Evolutionary conservation across 1,140 invertebrate species (phyloP).

Genomic region (Aradophagus sp.): DNA sequence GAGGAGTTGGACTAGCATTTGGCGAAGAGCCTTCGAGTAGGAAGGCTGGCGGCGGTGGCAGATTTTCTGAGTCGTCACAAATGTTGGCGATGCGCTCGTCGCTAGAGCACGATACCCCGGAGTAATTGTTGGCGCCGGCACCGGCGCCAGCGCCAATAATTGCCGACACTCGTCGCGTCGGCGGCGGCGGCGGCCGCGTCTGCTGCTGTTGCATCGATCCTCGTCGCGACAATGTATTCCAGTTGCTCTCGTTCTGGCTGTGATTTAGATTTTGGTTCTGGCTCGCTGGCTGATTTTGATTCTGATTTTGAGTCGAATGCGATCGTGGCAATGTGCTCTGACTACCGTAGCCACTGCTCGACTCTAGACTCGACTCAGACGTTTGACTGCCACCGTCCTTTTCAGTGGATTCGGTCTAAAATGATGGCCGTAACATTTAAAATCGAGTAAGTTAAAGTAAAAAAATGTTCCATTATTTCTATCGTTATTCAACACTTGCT

Average conservation of each 20-base stretch:
- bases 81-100: slow-evolving; percentile 58
- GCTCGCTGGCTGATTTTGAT: no score
- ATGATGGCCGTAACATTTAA: no score
- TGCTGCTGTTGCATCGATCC: slow-evolving; percentile 79
- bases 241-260: slow-evolving; percentile 63
- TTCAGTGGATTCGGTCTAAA: slow-evolving; percentile 67
- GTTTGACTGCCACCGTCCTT: slow-evolving; percentile 80
- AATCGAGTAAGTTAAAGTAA: no score
- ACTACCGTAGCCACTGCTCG: slow-evolving; percentile 85
- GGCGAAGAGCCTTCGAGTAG: slow-evolving; percentile 79
- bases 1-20: slow-evolving; percentile 67
- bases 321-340: slow-evolving; percentile 78
- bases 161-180: slow-evolving; percentile 88
- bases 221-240: slow-evolving; percentile 72
- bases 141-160: slow-evolving; percentile 73
- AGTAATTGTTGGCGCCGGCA: slow-evolving; percentile 23
- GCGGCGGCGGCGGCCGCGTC: slow-evolving; percentile 82
- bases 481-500: no score
- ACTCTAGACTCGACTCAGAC: slow-evolving; percentile 84
- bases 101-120: no score
- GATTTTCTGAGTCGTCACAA: slow-evolving; percentile 78
- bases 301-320: slow-evolving; percentile 66
- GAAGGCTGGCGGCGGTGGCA: slow-evolving; percentile 90
- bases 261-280: no score
- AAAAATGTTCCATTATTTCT: no score